Conservation (phyloP, 2,113 vertebrate genomes). For the Vanacampus margaritifer region DNA sequence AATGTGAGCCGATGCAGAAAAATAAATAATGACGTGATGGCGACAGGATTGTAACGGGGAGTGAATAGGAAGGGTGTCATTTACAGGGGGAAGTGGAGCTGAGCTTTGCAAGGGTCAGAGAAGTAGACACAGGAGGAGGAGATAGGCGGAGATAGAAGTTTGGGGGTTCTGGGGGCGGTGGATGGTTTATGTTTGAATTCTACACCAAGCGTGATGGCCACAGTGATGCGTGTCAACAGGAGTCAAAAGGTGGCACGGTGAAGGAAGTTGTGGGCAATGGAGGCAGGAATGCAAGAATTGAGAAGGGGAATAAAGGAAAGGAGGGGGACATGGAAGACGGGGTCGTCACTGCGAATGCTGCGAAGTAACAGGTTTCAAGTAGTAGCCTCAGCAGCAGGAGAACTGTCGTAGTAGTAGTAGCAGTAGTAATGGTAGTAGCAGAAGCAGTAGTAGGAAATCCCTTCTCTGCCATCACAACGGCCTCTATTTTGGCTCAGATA, state of each 20-base stretch:
- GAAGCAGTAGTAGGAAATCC: constrained; percentile 60
- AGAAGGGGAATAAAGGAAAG: constrained; percentile 40
- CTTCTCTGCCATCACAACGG: constrained; percentile 65
- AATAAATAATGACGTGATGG: constrained; percentile 13
- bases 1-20: constrained; percentile 14
- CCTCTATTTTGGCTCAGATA: constrained; percentile 58
- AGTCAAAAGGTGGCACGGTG: constrained; percentile 29
- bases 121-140: constrained; percentile 45
- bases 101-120: constrained; percentile 46
- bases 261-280: constrained; percentile 4
- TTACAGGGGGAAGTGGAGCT: constrained; percentile 25
- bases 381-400: constrained; percentile 69
- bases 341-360: constrained; percentile 73
- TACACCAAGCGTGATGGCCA: constrained; percentile 52
- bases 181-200: constrained; percentile 57
- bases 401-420: constrained; percentile 55
- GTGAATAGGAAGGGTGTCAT: background rate
- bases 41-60: constrained; percentile 1
- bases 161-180: constrained; percentile 49
- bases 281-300: constrained; percentile 26
- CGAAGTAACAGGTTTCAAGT: constrained; percentile 67
- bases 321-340: constrained; percentile 56
- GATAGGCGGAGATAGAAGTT: constrained; percentile 67
- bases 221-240: constrained; percentile 15
- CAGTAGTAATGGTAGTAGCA: constrained; percentile 63